Evolutionary conservation across 2,888 invertebrate genomes (phyloP), one percentile per base, ranked within the genome.

Genomic region (Dorcus parallelipipedus): DNA sequence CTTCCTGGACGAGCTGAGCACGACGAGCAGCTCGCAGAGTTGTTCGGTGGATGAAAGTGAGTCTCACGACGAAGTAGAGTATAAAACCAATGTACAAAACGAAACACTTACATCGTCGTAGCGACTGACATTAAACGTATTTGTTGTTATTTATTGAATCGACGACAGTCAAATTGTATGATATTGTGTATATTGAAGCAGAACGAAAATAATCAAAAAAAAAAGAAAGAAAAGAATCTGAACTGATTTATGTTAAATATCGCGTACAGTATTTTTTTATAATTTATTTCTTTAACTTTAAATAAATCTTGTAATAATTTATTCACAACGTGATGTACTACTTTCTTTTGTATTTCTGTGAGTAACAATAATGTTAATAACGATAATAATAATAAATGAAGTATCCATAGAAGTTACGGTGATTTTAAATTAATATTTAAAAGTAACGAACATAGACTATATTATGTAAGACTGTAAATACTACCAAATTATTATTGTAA

Each of bases 1-100:
- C 80, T 91, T 91, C 81, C 83, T 91, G 69, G 87, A 90, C 78
- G 87, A 87, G 71, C 78, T 88, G 69, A 73, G 74, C 59, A 70
- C 72, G 3, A 67, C 71, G 6, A 73, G 72, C 59, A 71, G 73
- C 56, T 72, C 71, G 10, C 41, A 69, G 47, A 71, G 65, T 58
- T 73, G 72, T 60, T 73, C 72, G n/a, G 58, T 74, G 7, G 73
- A 74, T 45, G 73, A 73, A 10, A 54, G 38, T 20, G 41, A 39
- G 10, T 17, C 42, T 9, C 23, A 56, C 7, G 45, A 43, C 10
- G 39, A 50, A 49, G 20, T 51, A 43, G 45, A 52, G 6, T 51
- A 52, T 56, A 56, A 56, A 50, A 56, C 49, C 14, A 56, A 52
- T 51, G 56, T 56, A 56, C 56, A 56, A 56, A 56, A 38, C 39